Evolutionary conservation across 2,797 vertebrate species (phyloP).

Genomic region (Silurus lanzhouensis): DNA sequence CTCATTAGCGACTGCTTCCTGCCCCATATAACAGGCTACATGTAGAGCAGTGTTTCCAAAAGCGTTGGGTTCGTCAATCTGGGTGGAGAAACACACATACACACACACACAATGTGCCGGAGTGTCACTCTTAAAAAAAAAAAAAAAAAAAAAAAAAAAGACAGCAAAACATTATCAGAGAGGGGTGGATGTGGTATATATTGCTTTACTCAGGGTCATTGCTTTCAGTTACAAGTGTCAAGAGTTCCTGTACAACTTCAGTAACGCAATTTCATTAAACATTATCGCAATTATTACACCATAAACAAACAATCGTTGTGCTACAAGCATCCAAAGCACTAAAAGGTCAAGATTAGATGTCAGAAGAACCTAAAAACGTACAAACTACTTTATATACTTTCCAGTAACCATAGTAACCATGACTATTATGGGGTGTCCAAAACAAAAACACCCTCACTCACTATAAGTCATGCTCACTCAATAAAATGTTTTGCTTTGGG

Average conservation of each 20-base stretch:
- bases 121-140: too few relatives aligned
- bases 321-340: not conserved
- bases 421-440: not conserved
- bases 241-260: too few relatives aligned
- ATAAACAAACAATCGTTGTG: not conserved
- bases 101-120: not conserved
- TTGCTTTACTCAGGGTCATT: too few relatives aligned
- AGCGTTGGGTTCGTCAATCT: constrained; percentile 96
- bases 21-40: constrained; percentile 96
- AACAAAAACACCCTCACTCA: not conserved
- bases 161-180: not conserved
- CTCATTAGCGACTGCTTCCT: constrained; percentile 95
- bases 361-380: not conserved
- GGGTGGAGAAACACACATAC: constrained; percentile 29
- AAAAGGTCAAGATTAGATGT: not conserved
- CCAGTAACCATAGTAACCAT: not conserved
- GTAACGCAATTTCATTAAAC: too few relatives aligned
- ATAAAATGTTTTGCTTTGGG: not conserved
- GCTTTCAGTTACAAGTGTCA: too few relatives aligned
- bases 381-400: not conserved
- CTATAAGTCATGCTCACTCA: not conserved
- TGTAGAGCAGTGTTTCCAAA: constrained; percentile 98
- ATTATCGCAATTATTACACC: not conserved
- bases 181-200: too few relatives aligned
- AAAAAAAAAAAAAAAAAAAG: too few relatives aligned